A percentile compares a stretch with the other conserved stretches of the same genome.
phyloP scores from a whole-genome alignment of 2,888 invertebrate species.

The Horisme vitalbata region DNA sequence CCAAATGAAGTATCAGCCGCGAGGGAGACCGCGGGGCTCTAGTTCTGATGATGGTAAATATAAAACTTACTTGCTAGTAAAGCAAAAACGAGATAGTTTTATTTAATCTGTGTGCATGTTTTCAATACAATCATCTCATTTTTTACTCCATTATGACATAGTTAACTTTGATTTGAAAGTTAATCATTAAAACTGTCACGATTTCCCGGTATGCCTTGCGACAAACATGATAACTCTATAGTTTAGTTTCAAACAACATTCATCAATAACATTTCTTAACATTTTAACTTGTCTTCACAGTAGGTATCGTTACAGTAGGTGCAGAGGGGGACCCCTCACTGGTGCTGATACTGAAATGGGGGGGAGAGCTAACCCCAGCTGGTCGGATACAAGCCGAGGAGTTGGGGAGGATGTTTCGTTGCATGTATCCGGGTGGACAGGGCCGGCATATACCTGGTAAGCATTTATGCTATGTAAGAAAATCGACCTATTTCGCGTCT shows the following conservation, averaged over 20 bases:
- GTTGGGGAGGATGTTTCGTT: constrained; percentile 98
- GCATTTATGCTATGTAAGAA: too few relatives aligned
- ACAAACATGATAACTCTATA: not conserved
- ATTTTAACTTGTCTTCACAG: constrained; percentile 18
- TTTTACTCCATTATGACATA: too few relatives aligned
- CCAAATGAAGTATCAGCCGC: constrained; percentile 99
- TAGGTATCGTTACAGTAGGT: constrained; percentile 81
- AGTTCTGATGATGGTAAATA: constrained; percentile 97
- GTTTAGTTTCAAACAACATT: not conserved
- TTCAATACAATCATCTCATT: too few relatives aligned
- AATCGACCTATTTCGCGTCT: too few relatives aligned
- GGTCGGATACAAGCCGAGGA: constrained; percentile 99
- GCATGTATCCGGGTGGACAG: constrained; percentile 99
- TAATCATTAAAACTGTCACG: too few relatives aligned
- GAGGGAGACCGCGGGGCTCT: constrained; percentile 94
- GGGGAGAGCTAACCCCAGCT: constrained; percentile 98
- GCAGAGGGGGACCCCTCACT: constrained; percentile 95
- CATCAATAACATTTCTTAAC: constrained; percentile 7
- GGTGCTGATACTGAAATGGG: constrained; percentile 99
- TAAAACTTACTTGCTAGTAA: too few relatives aligned
- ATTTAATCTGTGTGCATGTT: too few relatives aligned
- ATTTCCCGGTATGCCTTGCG: too few relatives aligned
- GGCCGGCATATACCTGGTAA: constrained; percentile 91
- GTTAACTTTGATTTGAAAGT: too few relatives aligned
- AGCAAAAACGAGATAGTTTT: too few relatives aligned